Conservation (phyloP, 2,888 invertebrate species). For the Eupelmus urozonus region DNA sequence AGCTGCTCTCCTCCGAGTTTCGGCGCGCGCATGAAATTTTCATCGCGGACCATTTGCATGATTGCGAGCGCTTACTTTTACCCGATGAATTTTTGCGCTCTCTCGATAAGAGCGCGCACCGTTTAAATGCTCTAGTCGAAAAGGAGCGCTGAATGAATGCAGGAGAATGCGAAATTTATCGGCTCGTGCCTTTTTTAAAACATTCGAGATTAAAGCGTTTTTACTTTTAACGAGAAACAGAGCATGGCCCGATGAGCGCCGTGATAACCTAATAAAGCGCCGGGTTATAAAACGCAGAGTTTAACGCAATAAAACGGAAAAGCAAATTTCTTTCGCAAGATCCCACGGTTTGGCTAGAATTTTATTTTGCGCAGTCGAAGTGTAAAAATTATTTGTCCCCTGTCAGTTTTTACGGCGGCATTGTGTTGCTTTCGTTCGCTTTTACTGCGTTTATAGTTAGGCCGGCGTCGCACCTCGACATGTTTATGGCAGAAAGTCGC, state of each 20-base stretch:
- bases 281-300: background rate
- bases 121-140: too few relatives aligned
- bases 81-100: background rate
- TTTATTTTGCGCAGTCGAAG: too few relatives aligned
- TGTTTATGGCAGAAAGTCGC: slow-evolving; percentile 39
- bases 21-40: too few relatives aligned
- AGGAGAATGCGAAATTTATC: too few relatives aligned
- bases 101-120: background rate
- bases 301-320: background rate
- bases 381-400: background rate
- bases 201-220: too few relatives aligned
- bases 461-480: background rate
- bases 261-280: background rate
- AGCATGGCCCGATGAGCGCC: background rate
- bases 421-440: slow-evolving; percentile 22
- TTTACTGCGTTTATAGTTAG: slow-evolving; percentile 11
- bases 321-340: background rate
- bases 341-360: background rate
- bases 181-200: too few relatives aligned
- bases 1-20: too few relatives aligned
- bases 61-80: too few relatives aligned
- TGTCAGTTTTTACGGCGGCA: background rate
- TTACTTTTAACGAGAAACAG: background rate
- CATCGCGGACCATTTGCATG: too few relatives aligned
- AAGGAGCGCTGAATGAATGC: too few relatives aligned